phyloP scores from a whole-genome alignment of 2,113 vertebrate genomes.

The Pygathrix nemaeus region DNA sequence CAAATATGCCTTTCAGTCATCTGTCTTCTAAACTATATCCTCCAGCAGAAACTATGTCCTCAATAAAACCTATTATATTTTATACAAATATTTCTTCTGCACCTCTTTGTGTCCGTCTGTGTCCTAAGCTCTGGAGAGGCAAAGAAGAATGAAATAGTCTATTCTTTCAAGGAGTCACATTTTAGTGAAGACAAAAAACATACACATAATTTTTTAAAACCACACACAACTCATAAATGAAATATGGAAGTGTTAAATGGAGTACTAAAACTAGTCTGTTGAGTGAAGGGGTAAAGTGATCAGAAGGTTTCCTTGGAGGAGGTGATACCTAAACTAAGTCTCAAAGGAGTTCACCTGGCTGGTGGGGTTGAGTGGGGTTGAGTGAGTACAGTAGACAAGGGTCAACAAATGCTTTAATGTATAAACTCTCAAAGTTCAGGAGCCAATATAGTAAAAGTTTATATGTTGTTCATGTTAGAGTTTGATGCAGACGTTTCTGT shows the following conservation, averaged over 20 bases:
- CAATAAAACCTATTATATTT: not conserved
- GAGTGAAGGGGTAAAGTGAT: not conserved
- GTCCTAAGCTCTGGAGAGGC: not conserved
- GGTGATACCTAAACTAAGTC: not conserved
- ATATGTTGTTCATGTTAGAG: not conserved
- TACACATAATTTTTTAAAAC: not conserved
- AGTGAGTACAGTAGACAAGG: not conserved
- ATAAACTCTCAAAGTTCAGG: not conserved
- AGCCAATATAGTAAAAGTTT: not conserved
- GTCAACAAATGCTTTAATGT: not conserved
- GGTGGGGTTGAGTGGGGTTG: no score
- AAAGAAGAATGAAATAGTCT: not conserved
- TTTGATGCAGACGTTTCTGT: not conserved
- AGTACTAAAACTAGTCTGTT: no score
- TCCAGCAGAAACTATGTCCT: not conserved
- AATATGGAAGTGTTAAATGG: not conserved
- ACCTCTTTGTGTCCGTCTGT: not conserved
- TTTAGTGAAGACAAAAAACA: not conserved
- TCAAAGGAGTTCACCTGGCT: not conserved
- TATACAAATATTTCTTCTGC: not conserved
- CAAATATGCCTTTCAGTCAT: not conserved
- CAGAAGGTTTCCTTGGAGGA: not conserved
- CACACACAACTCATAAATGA: not conserved
- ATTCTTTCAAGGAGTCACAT: not conserved
- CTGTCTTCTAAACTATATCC: not conserved